Conservation (phyloP, 2,888 invertebrate species). For the Hirtodrosophila alboralis region DNA sequence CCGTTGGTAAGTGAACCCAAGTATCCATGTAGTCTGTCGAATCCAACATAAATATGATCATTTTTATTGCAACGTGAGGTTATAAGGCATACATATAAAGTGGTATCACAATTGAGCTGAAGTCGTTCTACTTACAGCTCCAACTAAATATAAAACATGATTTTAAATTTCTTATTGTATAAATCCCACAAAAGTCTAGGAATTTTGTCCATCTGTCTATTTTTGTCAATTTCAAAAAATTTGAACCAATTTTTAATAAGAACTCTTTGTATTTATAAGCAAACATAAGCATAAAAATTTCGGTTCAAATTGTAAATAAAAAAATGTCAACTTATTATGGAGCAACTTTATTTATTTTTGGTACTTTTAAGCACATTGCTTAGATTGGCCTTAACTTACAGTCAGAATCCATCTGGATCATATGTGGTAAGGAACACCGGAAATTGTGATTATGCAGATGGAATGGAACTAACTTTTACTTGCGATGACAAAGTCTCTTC, state of each 20-base stretch:
- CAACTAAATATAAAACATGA: too few species aligned
- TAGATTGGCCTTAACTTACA: not conserved
- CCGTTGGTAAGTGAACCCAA: slow-evolving; percentile 1
- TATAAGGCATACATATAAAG: slow-evolving; percentile 34
- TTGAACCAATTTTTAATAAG: too few species aligned
- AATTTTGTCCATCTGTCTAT: too few species aligned
- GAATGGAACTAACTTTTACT: not conserved
- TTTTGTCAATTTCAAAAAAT: too few species aligned
- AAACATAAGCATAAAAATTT: too few species aligned
- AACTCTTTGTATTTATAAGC: too few species aligned
- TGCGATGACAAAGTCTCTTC: not conserved
- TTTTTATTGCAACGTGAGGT: slow-evolving; percentile 60
- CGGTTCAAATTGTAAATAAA: too few species aligned
- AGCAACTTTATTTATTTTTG: not conserved
- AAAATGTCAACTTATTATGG: slow-evolving; percentile 5
- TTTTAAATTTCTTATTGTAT: too few species aligned
- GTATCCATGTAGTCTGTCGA: slow-evolving; percentile 3
- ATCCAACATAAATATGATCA: slow-evolving; percentile 45
- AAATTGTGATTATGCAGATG: slow-evolving; percentile 4
- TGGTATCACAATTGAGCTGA: too few species aligned
- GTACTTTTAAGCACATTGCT: slow-evolving; percentile 1
- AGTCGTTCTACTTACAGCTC: too few species aligned
- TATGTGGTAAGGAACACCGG: not conserved
- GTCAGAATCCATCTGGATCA: too few species aligned
- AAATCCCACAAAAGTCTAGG: too few species aligned